Conservation (phyloP, 1,140 invertebrate genomes). For the Drosophila varians region DNA sequence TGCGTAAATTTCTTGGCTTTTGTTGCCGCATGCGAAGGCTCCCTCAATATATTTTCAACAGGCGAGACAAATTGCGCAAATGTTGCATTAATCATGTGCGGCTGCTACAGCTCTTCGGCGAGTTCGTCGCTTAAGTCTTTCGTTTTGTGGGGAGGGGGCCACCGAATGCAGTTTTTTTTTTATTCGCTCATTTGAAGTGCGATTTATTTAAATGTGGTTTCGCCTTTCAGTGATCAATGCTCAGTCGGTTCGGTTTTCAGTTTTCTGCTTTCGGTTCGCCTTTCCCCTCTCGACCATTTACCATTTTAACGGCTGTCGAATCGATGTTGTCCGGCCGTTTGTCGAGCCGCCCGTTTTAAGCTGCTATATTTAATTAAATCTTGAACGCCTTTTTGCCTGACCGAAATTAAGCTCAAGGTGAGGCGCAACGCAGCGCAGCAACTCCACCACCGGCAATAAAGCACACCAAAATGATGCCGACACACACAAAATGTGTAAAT, state of each 20-base stretch:
- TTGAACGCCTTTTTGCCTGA: slow-evolving; percentile 67
- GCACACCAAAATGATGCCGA: slow-evolving; percentile 1
- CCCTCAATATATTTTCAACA: slow-evolving; percentile 57
- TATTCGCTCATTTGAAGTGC: slow-evolving; percentile 52
- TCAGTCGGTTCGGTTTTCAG: background rate
- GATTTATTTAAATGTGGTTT: slow-evolving; percentile 65
- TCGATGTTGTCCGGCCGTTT: slow-evolving; percentile 29
- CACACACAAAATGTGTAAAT: slow-evolving; percentile 3
- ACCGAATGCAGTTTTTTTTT: slow-evolving; percentile 27
- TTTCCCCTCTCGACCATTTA: slow-evolving; percentile 28
- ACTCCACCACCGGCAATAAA: background rate
- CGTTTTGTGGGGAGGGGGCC: slow-evolving; percentile 35
- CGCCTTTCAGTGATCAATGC: background rate
- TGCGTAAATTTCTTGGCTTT: slow-evolving; percentile 48
- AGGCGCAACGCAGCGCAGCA: slow-evolving; percentile 26
- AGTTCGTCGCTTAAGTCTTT: slow-evolving; percentile 76
- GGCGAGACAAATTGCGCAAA: slow-evolving; percentile 67
- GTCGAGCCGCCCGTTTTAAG: slow-evolving; percentile 17
- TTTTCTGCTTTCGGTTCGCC: background rate
- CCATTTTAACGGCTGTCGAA: slow-evolving; percentile 39
- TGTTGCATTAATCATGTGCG: slow-evolving; percentile 63
- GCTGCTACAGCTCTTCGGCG: slow-evolving; percentile 8
- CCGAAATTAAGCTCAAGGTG: slow-evolving; percentile 81
- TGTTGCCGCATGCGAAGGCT: slow-evolving; percentile 23
- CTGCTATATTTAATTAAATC: slow-evolving; percentile 73